Base-by-base conservation (phyloP, 2,888 invertebrate species). In the Drosophila demipolita region DNA sequence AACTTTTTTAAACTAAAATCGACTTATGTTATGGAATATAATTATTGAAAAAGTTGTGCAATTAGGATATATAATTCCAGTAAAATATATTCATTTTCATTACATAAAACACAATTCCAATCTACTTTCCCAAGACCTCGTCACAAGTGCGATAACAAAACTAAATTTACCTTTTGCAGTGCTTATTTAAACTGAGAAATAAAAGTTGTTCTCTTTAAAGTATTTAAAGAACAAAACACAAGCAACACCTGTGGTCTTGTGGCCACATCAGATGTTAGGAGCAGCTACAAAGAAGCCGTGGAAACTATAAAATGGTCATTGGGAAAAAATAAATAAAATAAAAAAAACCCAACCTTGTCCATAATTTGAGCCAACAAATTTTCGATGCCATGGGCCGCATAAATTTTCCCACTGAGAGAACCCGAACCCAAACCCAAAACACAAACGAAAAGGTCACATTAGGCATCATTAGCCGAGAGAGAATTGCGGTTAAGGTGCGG, bases 401-500 rank as follows among this genome's bases (percentile, higher is more conserved):
- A 83, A 84, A 83, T 87, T 82, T 83, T 82, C 71, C 73, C 87
- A 87, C 71, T 77, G 82, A 71, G 66, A 50, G 49, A 67, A 53
- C 61, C 20, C 53, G 48, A 66, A 58, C 38, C 36, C 36, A 29
- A 29, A 26, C 26, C 3, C 26, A 26, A 26, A 26, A 26, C 26
- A 26, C 26, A 26, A 26, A 26, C 26, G 45, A 65, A 80, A 81
- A 78, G 81, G 73, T 69, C 68, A 78, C 85, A 83, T 83, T 83
- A 83, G 85, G 82, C 85, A 75, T 83, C 83, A 83, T 83, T 83
- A 83, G 84, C 57, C 57, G 65, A 33, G 49, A 42, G 45, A 73
- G 68, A 69, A 75, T 70, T 83, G 84, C 76, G 78, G 87, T 75
- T 60, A 61, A 86, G 82, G 78, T 80, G 84, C 81, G 75, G 78